Evolutionary conservation across 2,797 vertebrate species (phyloP).

Genomic region (Chiroxiphia lanceolata): DNA sequence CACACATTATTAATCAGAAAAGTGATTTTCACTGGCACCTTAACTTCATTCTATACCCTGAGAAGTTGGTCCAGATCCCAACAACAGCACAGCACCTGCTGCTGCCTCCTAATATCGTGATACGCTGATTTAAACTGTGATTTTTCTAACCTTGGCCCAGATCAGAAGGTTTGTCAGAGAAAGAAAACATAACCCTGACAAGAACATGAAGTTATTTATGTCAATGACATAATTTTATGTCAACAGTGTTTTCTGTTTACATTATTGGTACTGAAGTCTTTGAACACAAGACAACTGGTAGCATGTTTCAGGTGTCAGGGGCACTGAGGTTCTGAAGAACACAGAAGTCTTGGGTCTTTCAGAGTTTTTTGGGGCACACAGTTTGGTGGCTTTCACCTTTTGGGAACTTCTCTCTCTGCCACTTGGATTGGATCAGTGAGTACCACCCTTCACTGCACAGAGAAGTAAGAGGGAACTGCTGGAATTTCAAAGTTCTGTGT

Average conservation of each 20-base stretch:
- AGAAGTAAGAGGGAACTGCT: background rate
- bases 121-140: accelerated
- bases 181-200: background rate
- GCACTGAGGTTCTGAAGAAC: background rate
- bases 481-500: background rate
- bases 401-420: background rate
- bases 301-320: background rate
- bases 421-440: background rate
- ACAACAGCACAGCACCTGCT: background rate
- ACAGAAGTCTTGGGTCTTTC: background rate
- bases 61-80: background rate
- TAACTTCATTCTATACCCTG: background rate
- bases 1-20: background rate
- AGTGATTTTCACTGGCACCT: background rate
- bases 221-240: background rate
- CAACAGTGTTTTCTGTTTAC: background rate
- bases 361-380: background rate
- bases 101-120: background rate
- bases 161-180: background rate
- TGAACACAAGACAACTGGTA: background rate
- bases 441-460: background rate
- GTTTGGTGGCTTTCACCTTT: background rate
- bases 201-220: background rate
- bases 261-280: background rate
- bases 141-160: background rate